Conservation (phyloP, 2,113 vertebrate species). For the Prionailurus bengalensis region DNA sequence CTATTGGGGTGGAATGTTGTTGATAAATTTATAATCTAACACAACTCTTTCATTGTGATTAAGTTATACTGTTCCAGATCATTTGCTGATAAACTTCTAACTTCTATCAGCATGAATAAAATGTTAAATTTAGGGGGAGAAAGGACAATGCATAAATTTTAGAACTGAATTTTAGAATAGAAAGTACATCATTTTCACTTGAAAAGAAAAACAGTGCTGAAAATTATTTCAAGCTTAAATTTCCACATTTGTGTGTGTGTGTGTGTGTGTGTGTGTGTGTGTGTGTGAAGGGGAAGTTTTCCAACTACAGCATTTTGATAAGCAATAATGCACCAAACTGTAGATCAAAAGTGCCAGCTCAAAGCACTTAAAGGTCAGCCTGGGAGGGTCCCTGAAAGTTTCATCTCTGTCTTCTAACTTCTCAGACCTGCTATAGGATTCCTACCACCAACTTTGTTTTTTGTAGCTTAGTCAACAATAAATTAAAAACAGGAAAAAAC, state of each 20-base stretch:
- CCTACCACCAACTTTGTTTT: background rate
- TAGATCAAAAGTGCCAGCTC: constrained; percentile 4
- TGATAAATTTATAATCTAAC: background rate
- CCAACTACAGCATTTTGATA: background rate
- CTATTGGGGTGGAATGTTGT: background rate
- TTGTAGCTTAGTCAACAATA: background rate
- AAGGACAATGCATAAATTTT: constrained; percentile 1
- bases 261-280: too few species aligned
- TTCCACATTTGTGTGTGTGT: background rate
- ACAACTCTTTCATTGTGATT: background rate
- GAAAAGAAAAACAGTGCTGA: background rate
- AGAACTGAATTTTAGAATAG: background rate
- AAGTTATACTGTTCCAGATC: background rate
- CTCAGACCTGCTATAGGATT: background rate
- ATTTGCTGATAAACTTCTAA: constrained; percentile 35
- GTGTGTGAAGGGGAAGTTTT: background rate
- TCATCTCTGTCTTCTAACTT: background rate
- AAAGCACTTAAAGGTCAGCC: constrained; percentile 5
- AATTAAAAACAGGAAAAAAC: background rate
- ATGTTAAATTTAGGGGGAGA: constrained; percentile 3
- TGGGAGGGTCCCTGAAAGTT: background rate
- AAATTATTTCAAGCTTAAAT: background rate
- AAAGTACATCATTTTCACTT: background rate
- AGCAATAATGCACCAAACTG: background rate
- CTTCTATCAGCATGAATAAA: background rate